Base-by-base conservation (phyloP, 2,888 invertebrate genomes). In the Autographa gamma region DNA sequence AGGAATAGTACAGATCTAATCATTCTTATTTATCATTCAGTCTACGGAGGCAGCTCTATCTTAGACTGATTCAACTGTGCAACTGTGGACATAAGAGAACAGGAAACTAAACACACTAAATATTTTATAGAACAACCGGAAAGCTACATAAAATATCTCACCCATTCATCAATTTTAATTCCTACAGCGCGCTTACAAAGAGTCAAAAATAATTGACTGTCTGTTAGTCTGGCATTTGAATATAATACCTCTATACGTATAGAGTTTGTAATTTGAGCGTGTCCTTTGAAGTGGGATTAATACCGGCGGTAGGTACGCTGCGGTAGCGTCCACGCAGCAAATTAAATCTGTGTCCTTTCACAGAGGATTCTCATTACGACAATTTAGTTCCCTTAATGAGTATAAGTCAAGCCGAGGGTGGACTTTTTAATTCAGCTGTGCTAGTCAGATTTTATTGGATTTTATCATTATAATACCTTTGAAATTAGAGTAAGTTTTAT, bases 221-320 rank as follows among this genome's bases (percentile, higher is more conserved):
- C 67, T 67, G 73, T 78, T 85, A 79, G 85, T 85, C 88, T 75
- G 79, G 87, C 85, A 89, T 89, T 89, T 88, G 84, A 86, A 90
- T 88, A 85, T 84, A 85, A 85, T 86, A 83, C 84, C 61, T 70
- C 73, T 83, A 81, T 76, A 81, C 71, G 66, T 71, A 77, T 80
- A 81, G 87, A 86, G 89, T 85, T 79, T 90, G 88, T 91, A 93
- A 93, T 92, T 91, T 89, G 87, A 91, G 85, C 82, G 79, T 88
- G 88, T 88, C 93, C 95, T 95, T 95, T 95, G 95, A 95, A 92
- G 95, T 95, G 81, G 91, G 94, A 95, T 95, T 95, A 95, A 89
- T 88, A 85, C 86, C 85, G 89, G 81, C 83, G 81, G 82, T 78
- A 83, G 80, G 85, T 77, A 81, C 87, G 82, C 86, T 84, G 77